Base-by-base conservation (phyloP, 2,797 vertebrate species). In the Lagodon rhomboides region DNA sequence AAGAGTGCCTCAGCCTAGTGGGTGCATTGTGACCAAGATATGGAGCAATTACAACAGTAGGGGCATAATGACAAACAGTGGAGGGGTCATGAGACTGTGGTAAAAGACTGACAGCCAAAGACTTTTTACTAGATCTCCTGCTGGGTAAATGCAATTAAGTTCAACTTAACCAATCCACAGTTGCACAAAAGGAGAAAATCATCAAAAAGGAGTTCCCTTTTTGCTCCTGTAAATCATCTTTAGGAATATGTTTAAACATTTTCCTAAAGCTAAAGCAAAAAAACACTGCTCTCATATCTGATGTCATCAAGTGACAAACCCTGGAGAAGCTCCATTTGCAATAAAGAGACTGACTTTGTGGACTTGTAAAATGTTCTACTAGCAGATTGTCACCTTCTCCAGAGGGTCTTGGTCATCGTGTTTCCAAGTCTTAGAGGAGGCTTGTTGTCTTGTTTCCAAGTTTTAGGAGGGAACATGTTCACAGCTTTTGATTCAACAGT, bases 21-120 rank as follows among this genome's bases (percentile, higher is more conserved):
- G 61, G 64, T 75, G 73, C 74, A 76, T 59, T 69, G 47, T 71
- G 76, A 70, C 81, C 46, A 64, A 75, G 73, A 78, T 67, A 81
- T 50, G 74, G 73, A 75, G 73, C 56, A 83, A 82, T 82, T 78
- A 80, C 83, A 89, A 90, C 83, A 59, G 75, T 22, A 75, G 66
- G 73, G 79, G 73, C 68, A 72, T 18, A 47, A 79, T 68, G 69
- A 82, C 70, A 76, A 79, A 80, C 72, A 75, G 59, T 70, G 59
- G 55, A 58, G 54, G 18, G 69, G 59, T 82, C 46, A 70, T n/a
- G 17, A 70, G 66, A 68, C 23, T 62, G 17, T 30, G 60, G 69
- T 61, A 60, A 63, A 80, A 25, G 34, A 74, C 64, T 46, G n/a
- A 67, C 23, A 76, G 65, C 54, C 50, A 75, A 30, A 34, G 17